A percentile compares a stretch with the other conserved stretches of the same genome.
phyloP scores from a whole-genome alignment of 2,113 vertebrate species.

The Henicopernis longicauda region DNA sequence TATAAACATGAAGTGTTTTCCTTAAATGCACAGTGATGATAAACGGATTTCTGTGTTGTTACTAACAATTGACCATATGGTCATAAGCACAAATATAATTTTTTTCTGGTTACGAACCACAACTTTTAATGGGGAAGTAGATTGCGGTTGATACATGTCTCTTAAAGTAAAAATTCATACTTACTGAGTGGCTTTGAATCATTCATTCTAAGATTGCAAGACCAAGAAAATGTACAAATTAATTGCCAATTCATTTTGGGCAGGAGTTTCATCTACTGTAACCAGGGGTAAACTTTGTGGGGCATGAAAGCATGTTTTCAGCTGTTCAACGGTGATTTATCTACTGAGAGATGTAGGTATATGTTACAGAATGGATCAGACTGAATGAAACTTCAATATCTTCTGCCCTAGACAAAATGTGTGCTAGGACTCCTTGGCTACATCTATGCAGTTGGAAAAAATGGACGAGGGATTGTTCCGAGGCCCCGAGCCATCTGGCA shows the following conservation, averaged over 20 bases:
- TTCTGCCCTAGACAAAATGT: not conserved
- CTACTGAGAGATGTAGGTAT: not conserved
- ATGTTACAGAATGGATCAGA: not conserved
- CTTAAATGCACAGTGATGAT: not conserved
- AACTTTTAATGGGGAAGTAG: not conserved
- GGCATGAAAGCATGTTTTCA: not conserved
- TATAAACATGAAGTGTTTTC: not conserved
- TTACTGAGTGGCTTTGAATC: not conserved
- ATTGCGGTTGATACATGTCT: not conserved
- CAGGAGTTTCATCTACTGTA: not conserved
- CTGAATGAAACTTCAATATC: not conserved
- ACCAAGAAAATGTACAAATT: not conserved
- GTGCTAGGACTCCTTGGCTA: not conserved
- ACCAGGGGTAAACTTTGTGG: not conserved
- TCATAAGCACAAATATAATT: not conserved
- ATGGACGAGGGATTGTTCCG: not conserved
- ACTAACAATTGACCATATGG: not conserved
- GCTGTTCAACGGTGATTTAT: not conserved
- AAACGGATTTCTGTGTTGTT: not conserved
- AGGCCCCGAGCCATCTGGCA: not conserved
- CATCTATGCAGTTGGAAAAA: not conserved
- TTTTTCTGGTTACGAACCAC: not conserved
- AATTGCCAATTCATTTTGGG: not conserved
- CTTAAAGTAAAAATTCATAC: not conserved
- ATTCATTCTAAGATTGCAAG: not conserved